These are phyloP conservation scores for Thumatha senex DNA, from an alignment of 2,888 invertebrate species.

Conservation along the genomic window DNA sequence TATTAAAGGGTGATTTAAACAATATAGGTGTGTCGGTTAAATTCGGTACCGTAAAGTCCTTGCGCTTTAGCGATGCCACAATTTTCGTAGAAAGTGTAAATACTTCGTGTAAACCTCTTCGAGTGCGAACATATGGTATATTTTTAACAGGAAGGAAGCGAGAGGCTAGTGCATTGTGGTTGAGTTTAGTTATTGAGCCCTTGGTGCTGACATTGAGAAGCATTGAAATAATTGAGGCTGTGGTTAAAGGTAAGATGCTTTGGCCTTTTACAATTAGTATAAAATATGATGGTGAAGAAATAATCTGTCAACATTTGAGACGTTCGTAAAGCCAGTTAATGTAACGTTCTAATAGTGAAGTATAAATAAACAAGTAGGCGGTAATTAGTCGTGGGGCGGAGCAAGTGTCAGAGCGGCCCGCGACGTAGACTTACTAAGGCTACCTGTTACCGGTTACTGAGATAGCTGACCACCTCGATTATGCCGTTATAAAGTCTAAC, in stretches of 20 bases:
- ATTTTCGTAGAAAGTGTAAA: constrained; percentile 59
- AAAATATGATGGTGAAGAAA: constrained; percentile 15
- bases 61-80: constrained; percentile 65
- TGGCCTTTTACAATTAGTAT: not conserved
- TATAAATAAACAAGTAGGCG: constrained; percentile 68
- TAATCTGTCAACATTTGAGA: constrained; percentile 16
- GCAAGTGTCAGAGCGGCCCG: constrained; percentile 48
- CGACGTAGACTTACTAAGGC: constrained; percentile 48
- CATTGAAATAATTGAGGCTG: constrained; percentile 67
- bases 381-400: constrained; percentile 68
- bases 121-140: constrained; percentile 66
- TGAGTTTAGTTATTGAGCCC: constrained; percentile 66
- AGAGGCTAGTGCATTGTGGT: constrained; percentile 35
- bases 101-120: constrained; percentile 54
- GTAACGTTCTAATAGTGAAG: constrained; percentile 39
- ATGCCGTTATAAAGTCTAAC: constrained; percentile 21
- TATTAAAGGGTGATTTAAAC: constrained; percentile 72
- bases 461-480: constrained; percentile 31
- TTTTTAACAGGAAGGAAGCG: constrained; percentile 61
- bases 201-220: constrained; percentile 61
- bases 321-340: constrained; percentile 20
- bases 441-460: constrained; percentile 40
- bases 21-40: constrained; percentile 60
- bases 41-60: constrained; percentile 54
- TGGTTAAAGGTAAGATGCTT: constrained; percentile 64